phyloP scores from a whole-genome alignment of 2,797 vertebrate species.

The Lepus townsendii region DNA sequence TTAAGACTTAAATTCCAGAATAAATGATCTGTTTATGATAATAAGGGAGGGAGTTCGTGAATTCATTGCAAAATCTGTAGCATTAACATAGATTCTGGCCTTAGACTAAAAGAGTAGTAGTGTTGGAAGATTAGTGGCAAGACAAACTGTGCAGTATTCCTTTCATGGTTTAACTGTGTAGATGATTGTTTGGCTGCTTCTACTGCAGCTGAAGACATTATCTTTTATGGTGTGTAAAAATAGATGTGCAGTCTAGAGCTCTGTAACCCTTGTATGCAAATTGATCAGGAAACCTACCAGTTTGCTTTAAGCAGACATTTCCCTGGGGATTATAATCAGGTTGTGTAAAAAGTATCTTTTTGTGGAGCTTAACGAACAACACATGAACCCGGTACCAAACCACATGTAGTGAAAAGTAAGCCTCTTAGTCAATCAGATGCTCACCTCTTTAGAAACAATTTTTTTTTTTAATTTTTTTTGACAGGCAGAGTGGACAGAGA shows the following conservation, averaged over 20 bases:
- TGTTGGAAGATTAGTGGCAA: slow-evolving; percentile 26
- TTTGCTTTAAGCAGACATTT: slow-evolving; percentile 46
- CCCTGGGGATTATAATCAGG: neutral
- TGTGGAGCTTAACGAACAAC: neutral
- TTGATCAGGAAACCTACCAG: neutral
- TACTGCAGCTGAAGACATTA: neutral
- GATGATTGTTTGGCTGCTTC: neutral
- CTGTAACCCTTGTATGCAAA: slow-evolving; percentile 3
- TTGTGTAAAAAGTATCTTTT: slow-evolving; percentile 26
- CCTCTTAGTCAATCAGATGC: neutral
- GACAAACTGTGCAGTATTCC: neutral
- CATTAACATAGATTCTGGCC: neutral
- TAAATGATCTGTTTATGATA: slow-evolving; percentile 5
- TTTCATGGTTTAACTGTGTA: neutral
- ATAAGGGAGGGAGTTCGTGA: neutral
- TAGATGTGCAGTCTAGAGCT: neutral
- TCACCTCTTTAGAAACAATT: neutral
- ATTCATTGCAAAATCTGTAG: neutral
- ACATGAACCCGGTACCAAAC: slow-evolving; percentile 2
- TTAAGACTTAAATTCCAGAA: slow-evolving; percentile 5
- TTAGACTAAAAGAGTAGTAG: neutral
- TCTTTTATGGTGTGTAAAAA: slow-evolving; percentile 26
- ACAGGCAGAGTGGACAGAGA: no score
- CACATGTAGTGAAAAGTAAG: neutral
- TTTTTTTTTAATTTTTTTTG: neutral